Conservation (phyloP, 1,140 invertebrate genomes). For the Alviniconcha marisindica region DNA sequence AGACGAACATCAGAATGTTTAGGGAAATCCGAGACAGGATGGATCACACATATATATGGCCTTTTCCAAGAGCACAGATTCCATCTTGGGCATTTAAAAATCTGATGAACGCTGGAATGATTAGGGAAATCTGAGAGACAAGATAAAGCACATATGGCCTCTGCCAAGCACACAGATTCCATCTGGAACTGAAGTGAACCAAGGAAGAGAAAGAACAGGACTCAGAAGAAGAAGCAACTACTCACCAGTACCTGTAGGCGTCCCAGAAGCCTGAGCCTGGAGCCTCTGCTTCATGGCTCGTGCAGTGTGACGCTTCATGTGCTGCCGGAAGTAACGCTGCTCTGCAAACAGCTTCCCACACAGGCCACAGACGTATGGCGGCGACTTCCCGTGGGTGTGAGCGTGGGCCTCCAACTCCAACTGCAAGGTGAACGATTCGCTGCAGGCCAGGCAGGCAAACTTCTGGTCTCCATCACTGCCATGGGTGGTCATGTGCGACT, state of each 20-base stretch:
- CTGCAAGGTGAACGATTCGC: neutral
- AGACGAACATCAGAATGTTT: no score
- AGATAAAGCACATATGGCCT: no score
- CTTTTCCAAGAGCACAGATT: no score
- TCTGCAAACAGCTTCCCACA: slow-evolving; percentile 50
- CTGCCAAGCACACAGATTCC: no score
- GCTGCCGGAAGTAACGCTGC: slow-evolving; percentile 45
- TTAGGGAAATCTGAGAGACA: no score
- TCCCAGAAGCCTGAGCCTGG: slow-evolving; percentile 9
- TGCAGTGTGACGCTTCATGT: slow-evolving; percentile 46
- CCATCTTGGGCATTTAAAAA: no score
- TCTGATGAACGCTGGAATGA: no score
- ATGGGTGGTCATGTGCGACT: slow-evolving; percentile 22
- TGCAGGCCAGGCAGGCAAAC: slow-evolving; percentile 35
- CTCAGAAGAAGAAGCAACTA: no score
- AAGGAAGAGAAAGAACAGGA: no score
- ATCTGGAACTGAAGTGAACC: no score
- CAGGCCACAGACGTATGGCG: slow-evolving; percentile 44
- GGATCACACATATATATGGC: no score
- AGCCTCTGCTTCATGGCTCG: slow-evolving; percentile 18
- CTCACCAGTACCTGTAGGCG: neutral
- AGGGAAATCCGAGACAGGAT: no score
- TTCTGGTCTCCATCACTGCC: neutral
- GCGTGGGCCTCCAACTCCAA: slow-evolving; percentile 33
- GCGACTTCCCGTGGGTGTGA: slow-evolving; percentile 25